Base-by-base conservation (phyloP, 1,140 invertebrate genomes). In the Lysiphlebus fabarum region DNA sequence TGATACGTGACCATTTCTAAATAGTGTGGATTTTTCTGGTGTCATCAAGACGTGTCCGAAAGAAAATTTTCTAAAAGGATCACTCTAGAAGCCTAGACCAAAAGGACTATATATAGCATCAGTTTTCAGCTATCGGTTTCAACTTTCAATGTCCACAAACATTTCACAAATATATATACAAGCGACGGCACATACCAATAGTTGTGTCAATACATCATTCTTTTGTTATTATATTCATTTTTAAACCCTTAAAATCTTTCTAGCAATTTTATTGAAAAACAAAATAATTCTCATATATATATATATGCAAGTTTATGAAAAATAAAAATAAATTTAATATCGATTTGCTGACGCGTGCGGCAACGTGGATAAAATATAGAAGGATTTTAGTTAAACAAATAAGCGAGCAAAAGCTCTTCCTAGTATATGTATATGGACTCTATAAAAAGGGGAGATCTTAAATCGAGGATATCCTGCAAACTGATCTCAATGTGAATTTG, bases 301-400 rank as follows among this genome's bases (percentile, higher is more conserved):
- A n/a, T n/a, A n/a, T n/a, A n/a, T n/a, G n/a, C n/a, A n/a, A n/a
- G n/a, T n/a, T n/a, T 53, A 26, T 26, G 17, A 26, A 26, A 26
- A 26, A 26, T 26, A 26, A 4, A 26, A 26, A 26, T 26, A 38
- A 51, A 51, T 61, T 36, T 56, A 51, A 40, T 55, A 56, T 62
- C 63, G 57, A 65, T 65, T 59, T 53, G 47, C 41, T 48, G 53
- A 60, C 62, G 62, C 62, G 65, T 63, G 17, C 17, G 65, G 60
- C 59, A 40, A 62, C 17, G 37, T 56, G 59, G 55, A 56, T 55
- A 45, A 42, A 53, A 58, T 40, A 43, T 26, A 26, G 17, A 60
- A 51, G 58, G 65, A 66, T 66, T 66, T 66, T 63, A 64, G 62
- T 64, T 62, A 57, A 45, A 62, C 65, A 66, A 66, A 66, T 62